Evolutionary conservation across 2,888 invertebrate species (phyloP).

Genomic region (Eueremaeus valkanovi): DNA sequence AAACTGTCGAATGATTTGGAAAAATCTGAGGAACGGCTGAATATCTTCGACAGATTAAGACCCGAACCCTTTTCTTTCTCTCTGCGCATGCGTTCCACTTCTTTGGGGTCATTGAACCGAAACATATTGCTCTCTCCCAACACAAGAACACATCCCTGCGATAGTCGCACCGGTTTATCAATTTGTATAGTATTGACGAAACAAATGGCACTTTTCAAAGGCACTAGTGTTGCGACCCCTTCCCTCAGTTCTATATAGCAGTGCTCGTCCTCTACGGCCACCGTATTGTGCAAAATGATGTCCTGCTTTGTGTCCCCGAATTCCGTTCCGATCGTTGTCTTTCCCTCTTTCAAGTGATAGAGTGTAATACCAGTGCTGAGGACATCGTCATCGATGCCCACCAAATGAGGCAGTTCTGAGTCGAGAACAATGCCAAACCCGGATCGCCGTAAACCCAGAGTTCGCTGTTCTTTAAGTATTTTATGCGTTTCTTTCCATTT

Average conservation of each 20-base stretch:
- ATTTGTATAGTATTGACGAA: conserved; percentile 77
- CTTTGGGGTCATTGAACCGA: conserved; percentile 83
- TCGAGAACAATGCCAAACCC: conserved; percentile 76
- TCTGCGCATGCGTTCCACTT: conserved; percentile 75
- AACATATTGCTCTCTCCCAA: conserved; percentile 75
- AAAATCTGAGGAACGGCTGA: conserved; percentile 62
- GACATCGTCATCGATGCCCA: conserved; percentile 84
- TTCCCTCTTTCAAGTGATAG: conserved; percentile 86
- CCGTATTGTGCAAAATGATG: conserved; percentile 67
- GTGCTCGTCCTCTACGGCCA: conserved; percentile 72
- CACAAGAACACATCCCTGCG: conserved; percentile 73
- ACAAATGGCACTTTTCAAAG: conserved; percentile 68
- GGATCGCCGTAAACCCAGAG: conserved; percentile 77
- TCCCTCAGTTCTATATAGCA: conserved; percentile 67
- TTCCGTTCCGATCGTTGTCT: conserved; percentile 76
- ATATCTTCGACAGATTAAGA: conserved; percentile 22
- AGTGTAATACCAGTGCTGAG: conserved; percentile 85
- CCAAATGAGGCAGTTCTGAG: conserved; percentile 85
- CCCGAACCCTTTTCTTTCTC: conserved; percentile 62
- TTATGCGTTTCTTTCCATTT: conserved; percentile 78
- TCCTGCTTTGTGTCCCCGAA: conserved; percentile 66
- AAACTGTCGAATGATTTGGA: conserved; percentile 50
- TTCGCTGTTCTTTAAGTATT: conserved; percentile 80
- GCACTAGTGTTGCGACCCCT: conserved; percentile 70
- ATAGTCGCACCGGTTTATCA: conserved; percentile 71